A percentile compares a stretch with the other conserved stretches of the same genome.
These are phyloP conservation scores for Gymnocheta viridis DNA, from an alignment of 2,888 invertebrate species.

Conservation along the genomic window DNA sequence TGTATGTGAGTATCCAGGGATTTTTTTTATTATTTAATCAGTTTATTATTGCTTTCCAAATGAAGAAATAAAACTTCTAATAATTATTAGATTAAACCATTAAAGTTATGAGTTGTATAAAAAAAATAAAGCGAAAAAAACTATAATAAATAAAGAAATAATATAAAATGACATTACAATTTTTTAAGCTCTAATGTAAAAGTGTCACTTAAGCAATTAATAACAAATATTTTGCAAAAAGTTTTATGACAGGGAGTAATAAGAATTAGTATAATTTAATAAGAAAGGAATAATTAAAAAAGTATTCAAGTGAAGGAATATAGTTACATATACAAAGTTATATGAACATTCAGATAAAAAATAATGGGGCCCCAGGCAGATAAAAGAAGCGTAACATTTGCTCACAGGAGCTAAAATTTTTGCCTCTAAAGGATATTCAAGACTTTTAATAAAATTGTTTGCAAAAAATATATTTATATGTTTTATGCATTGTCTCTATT, in stretches of 20 bases:
- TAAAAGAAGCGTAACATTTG: too few species aligned
- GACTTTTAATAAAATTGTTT: too few species aligned
- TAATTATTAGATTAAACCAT: conserved; percentile 46
- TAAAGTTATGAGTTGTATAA: conserved; percentile 2
- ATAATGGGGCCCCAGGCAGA: too few species aligned
- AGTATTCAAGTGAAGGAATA: too few species aligned
- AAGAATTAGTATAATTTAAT: neutral
- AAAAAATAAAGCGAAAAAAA: neutral
- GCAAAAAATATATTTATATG: too few species aligned
- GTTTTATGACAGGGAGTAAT: neutral
- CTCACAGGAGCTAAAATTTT: too few species aligned
- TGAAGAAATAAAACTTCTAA: neutral
- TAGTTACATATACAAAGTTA: too few species aligned
- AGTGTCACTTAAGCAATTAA: conserved; percentile 35
- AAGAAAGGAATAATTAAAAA: neutral
- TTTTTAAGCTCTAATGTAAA: conserved; percentile 4
- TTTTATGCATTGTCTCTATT: too few species aligned
- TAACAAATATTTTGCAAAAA: conserved; percentile 22
- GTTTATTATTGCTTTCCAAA: neutral
- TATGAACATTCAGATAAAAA: too few species aligned
- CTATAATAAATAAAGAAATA: conserved; percentile 1
- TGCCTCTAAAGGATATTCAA: too few species aligned
- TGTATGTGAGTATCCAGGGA: conserved; percentile 16
- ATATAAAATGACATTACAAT: conserved; percentile 25
- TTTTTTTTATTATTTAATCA: conserved; percentile 38